Conservation (phyloP, 2,113 vertebrate genomes). For the Oophaga pumilio region DNA sequence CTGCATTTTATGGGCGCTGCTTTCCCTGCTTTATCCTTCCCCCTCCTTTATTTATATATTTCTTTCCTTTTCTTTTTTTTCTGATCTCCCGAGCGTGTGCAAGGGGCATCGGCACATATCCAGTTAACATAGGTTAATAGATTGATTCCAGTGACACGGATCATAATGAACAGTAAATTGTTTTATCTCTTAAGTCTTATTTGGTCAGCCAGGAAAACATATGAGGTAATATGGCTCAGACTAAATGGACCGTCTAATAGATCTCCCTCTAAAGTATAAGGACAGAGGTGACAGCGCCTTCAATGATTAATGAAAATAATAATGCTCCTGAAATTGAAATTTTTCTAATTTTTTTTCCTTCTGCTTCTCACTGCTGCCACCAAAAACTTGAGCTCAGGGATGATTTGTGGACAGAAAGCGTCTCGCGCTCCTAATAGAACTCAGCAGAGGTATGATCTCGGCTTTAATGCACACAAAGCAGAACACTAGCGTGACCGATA, state of each 20-base stretch:
- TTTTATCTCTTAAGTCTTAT: conserved; percentile 99
- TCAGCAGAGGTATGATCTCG: conserved; percentile 29
- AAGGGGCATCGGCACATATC: conserved; percentile 86
- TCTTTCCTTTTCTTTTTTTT: conserved; percentile 64
- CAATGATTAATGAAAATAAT: conserved; percentile 99
- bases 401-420: conserved; percentile 89
- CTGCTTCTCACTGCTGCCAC: conserved; percentile 81
- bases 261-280: conserved; percentile 97
- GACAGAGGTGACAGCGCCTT: conserved; percentile 92
- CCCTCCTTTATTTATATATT: conserved; percentile 51
- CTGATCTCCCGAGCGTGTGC: conserved; percentile 69
- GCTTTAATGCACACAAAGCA: conserved; percentile 48
- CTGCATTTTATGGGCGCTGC: conserved; percentile 88
- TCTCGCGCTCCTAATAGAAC: conserved; percentile 67
- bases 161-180: conserved; percentile 99
- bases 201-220: conserved; percentile 99
- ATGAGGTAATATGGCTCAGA: conserved; percentile 98
- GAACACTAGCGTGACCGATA: conserved; percentile 34
- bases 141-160: conserved; percentile 99
- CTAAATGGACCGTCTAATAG: conserved; percentile 99
- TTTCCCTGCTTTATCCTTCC: conserved; percentile 68
- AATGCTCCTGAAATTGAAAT: conserved; percentile 98
- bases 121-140: conserved; percentile 99
- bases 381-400: conserved; percentile 84
- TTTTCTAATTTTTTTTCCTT: conserved; percentile 88